Evolutionary conservation across 2,888 invertebrate genomes (phyloP).

Genomic region (Priocnemis perturbator): DNA sequence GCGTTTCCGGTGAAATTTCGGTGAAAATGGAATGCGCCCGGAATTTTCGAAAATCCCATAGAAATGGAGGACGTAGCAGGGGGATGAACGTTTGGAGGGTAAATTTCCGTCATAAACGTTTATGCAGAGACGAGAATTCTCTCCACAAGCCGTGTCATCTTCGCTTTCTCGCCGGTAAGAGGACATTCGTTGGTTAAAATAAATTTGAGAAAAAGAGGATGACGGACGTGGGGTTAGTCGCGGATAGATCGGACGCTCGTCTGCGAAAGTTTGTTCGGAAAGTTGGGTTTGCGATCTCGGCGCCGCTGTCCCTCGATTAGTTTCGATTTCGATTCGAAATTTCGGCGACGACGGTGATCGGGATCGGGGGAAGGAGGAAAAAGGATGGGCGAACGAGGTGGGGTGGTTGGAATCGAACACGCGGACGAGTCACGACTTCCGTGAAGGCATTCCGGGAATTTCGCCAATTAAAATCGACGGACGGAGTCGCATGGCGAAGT

Average conservation of each 20-base stretch:
- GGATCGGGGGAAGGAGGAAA: not conserved
- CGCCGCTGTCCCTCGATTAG: slow-evolving; percentile 22
- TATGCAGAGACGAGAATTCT: too few relatives aligned
- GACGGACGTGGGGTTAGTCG: too few relatives aligned
- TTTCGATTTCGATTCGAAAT: slow-evolving; percentile 41
- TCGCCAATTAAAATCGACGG: slow-evolving; percentile 58
- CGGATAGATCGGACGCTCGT: too few relatives aligned
- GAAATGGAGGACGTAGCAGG: too few relatives aligned
- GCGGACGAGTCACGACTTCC: slow-evolving; percentile 34
- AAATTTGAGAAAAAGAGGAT: not conserved
- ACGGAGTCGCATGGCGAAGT: slow-evolving; percentile 19
- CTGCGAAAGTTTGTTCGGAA: too few relatives aligned
- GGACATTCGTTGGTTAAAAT: not conserved
- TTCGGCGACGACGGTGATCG: slow-evolving; percentile 13
- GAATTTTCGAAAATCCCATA: too few relatives aligned
- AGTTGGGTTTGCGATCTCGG: not conserved
- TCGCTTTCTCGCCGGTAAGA: too few relatives aligned
- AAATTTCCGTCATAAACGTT: too few relatives aligned
- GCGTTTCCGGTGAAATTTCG: not conserved
- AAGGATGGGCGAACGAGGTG: too few relatives aligned
- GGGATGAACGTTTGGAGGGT: too few relatives aligned
- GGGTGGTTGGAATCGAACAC: not conserved
- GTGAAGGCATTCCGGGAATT: slow-evolving; percentile 49
- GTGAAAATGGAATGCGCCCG: not conserved
- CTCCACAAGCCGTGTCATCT: too few relatives aligned